A percentile compares a stretch with the other conserved stretches of the same genome.
These are phyloP conservation scores for Campoletis sonorensis DNA, from an alignment of 1,140 invertebrate genomes.

Conservation along the genomic window DNA sequence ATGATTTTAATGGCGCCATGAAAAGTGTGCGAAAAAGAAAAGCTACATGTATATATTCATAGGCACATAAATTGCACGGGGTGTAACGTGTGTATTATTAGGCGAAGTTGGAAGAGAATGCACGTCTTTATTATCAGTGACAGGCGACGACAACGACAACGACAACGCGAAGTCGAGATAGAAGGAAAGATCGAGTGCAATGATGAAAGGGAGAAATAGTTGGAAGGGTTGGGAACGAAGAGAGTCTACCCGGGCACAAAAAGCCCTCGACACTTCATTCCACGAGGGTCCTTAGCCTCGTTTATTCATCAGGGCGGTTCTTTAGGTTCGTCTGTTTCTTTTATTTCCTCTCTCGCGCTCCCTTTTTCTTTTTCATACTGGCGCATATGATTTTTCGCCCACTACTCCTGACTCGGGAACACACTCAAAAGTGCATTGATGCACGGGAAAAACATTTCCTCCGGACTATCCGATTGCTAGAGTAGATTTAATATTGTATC, in stretches of 20 bases:
- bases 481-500: constrained; percentile 8
- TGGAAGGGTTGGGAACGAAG: not conserved
- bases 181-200: constrained; percentile 8
- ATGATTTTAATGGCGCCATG: not conserved
- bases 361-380: not conserved
- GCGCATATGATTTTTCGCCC: not conserved
- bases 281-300: constrained; percentile 26
- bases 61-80: not conserved
- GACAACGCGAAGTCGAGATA: not conserved
- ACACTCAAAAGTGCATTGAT: constrained; percentile 31
- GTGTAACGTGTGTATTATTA: not conserved
- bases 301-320: constrained; percentile 31
- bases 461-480: not conserved
- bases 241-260: constrained; percentile 18
- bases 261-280: constrained; percentile 25
- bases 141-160: not conserved
- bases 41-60: not conserved
- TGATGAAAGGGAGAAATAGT: constrained; percentile 12
- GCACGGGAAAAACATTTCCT: not conserved
- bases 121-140: constrained; percentile 2
- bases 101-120: not conserved
- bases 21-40: constrained; percentile 10
- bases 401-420: not conserved
- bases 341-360: not conserved
- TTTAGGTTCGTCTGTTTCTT: constrained; percentile 11